A percentile compares a stretch with the other conserved stretches of the same genome.
Evolutionary conservation across 2,113 vertebrate species (phyloP).

Genomic region (Lophura nycthemera): DNA sequence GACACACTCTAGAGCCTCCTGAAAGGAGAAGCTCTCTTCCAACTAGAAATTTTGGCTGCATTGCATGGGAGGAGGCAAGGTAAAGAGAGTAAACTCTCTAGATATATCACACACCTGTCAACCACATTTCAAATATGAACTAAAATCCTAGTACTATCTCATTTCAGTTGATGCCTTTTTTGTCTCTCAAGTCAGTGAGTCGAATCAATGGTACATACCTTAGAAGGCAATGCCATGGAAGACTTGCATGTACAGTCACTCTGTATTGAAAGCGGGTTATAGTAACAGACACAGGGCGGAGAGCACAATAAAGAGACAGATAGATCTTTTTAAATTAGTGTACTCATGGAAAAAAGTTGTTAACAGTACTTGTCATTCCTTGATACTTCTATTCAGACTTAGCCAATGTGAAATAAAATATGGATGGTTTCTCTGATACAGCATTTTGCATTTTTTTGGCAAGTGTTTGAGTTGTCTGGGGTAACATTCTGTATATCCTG

Average conservation of each 20-base stretch:
- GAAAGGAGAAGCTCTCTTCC: not conserved
- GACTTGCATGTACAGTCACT: rapidly evolving
- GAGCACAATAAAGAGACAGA: not conserved
- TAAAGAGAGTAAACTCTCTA: not conserved
- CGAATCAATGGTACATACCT: not conserved
- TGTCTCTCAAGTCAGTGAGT: not conserved
- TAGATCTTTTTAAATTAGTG: not conserved
- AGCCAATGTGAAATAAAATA: not conserved
- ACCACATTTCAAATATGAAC: too few species aligned
- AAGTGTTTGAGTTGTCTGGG: not conserved
- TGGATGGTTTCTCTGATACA: not conserved
- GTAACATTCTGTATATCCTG: not conserved
- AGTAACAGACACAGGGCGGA: not conserved
- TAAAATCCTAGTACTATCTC: rapidly evolving
- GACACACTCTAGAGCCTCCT: not conserved
- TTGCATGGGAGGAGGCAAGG: not conserved
- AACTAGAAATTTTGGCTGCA: not conserved
- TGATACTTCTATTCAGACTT: not conserved
- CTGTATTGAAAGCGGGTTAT: not conserved
- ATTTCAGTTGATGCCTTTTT: not conserved
- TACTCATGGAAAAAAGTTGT: not conserved
- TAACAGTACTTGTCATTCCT: not conserved
- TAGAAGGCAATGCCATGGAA: not conserved
- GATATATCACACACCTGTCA: not conserved
- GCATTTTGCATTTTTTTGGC: not conserved